phyloP scores from a whole-genome alignment of 2,888 invertebrate genomes.

The Patella pellucida region DNA sequence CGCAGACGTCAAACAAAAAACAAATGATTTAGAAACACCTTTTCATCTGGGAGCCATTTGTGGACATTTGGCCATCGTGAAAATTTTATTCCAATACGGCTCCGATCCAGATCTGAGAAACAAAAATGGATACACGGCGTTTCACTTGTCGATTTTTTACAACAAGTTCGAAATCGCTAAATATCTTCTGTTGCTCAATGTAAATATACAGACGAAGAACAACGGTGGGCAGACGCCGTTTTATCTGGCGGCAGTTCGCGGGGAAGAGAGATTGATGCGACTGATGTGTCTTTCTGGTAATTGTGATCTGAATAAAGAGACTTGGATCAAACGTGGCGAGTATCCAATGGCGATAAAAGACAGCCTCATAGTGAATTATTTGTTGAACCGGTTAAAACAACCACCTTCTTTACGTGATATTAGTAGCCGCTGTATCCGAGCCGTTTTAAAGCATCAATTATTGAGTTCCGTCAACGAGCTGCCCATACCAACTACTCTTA shows the following conservation, averaged over 20 bases:
- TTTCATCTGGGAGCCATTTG: constrained; percentile 61
- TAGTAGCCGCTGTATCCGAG: constrained; percentile 40
- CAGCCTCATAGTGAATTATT: constrained; percentile 30
- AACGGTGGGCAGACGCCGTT: constrained; percentile 49
- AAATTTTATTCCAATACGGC: constrained; percentile 46
- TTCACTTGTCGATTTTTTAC: constrained; percentile 59
- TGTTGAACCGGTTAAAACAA: constrained; percentile 38
- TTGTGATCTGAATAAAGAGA: constrained; percentile 48
- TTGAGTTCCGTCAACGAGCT: constrained; percentile 21
- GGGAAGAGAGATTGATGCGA: constrained; percentile 42
- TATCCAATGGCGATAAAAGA: constrained; percentile 40
- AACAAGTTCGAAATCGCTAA: constrained; percentile 53
- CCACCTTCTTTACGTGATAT: constrained; percentile 40
- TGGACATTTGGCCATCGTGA: constrained; percentile 48
- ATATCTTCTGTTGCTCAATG: constrained; percentile 52
- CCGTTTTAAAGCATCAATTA: constrained; percentile 18
- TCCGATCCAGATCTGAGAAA: constrained; percentile 48
- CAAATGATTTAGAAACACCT: constrained; percentile 52
- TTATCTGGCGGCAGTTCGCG: constrained; percentile 51
- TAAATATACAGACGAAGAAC: constrained; percentile 49
- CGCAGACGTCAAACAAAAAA: constrained; percentile 48
- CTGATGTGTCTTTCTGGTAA: constrained; percentile 51
- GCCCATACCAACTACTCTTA: constrained; percentile 31
- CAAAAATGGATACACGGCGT: constrained; percentile 54
- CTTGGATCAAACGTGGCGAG: constrained; percentile 44